Conservation (phyloP, 2,888 invertebrate species). For the Desoria tigrina region DNA sequence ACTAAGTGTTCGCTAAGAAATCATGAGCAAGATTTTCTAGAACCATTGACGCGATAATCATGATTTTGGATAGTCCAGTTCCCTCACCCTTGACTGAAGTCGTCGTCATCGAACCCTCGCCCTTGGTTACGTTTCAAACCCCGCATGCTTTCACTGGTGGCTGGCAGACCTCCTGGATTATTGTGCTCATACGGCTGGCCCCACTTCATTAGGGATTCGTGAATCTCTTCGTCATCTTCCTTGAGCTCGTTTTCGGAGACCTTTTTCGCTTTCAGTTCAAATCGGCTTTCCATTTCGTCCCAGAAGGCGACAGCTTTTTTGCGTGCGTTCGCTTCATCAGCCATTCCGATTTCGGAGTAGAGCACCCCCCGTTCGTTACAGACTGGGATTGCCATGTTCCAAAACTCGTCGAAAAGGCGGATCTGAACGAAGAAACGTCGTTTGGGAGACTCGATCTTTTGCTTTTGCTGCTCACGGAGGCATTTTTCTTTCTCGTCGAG, state of each 20-base stretch:
- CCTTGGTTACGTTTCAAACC: too few relatives aligned
- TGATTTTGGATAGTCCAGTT: too few relatives aligned
- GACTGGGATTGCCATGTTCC: constrained; percentile 46
- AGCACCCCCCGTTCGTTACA: constrained; percentile 38
- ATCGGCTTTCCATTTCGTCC: constrained; percentile 39
- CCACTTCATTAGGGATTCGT: constrained; percentile 27
- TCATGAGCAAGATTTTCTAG: not conserved
- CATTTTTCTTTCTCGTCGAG: not conserved
- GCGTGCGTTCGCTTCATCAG: constrained; percentile 28
- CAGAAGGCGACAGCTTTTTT: constrained; percentile 29
- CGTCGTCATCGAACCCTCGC: constrained; percentile 7
- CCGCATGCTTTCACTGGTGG: not conserved
- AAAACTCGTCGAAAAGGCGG: constrained; percentile 38
- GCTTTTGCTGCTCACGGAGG: not conserved
- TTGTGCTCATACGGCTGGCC: constrained; percentile 21
- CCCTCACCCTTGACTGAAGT: constrained; percentile 1
- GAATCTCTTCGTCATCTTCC: constrained; percentile 39
- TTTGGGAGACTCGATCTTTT: constrained; percentile 25
- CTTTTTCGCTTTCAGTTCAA: constrained; percentile 26
- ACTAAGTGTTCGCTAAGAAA: too few relatives aligned
- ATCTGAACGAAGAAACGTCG: constrained; percentile 37
- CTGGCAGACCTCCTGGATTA: constrained; percentile 46
- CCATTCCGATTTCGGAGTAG: constrained; percentile 43
- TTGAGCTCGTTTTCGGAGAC: constrained; percentile 31
- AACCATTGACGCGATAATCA: not conserved